phyloP scores from a whole-genome alignment of 1,140 invertebrate genomes.

The Drosophila nigrodunni region DNA sequence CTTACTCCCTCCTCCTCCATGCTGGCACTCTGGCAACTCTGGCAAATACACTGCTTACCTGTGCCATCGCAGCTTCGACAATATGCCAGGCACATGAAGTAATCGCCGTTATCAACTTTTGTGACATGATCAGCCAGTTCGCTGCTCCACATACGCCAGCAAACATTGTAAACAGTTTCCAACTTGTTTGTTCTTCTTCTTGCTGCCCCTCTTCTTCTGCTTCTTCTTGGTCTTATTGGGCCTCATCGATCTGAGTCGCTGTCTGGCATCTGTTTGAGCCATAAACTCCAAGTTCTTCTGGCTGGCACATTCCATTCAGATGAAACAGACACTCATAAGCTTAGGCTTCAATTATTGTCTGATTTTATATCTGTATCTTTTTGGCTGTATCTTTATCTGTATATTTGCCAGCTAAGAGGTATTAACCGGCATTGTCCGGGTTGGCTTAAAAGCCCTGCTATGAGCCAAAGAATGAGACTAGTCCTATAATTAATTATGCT shows the following conservation, averaged over 20 bases:
- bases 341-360: constrained; percentile 11
- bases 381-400: not conserved
- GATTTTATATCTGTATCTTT: constrained; percentile 5
- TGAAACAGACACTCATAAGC: constrained; percentile 14
- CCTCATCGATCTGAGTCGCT: constrained; percentile 50
- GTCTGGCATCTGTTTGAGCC: constrained; percentile 21
- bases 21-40: not conserved
- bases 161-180: constrained; percentile 23
- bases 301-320: constrained; percentile 5
- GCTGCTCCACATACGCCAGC: constrained; percentile 61
- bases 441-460: not conserved
- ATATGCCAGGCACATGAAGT: constrained; percentile 80
- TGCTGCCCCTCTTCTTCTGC: not conserved
- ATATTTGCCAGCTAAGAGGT: not conserved
- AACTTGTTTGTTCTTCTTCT: constrained; percentile 10
- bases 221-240: constrained; percentile 22
- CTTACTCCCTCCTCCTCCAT: not conserved
- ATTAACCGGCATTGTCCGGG: not conserved
- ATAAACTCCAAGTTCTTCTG: not conserved
- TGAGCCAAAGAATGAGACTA: too few relatives aligned
- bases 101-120: constrained; percentile 80
- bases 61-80: constrained; percentile 68
- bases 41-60: constrained; percentile 23
- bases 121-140: constrained; percentile 75
- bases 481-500: too few relatives aligned